Evolutionary conservation across 2,888 invertebrate genomes (phyloP).

Genomic region (Lathronympha strigana): DNA sequence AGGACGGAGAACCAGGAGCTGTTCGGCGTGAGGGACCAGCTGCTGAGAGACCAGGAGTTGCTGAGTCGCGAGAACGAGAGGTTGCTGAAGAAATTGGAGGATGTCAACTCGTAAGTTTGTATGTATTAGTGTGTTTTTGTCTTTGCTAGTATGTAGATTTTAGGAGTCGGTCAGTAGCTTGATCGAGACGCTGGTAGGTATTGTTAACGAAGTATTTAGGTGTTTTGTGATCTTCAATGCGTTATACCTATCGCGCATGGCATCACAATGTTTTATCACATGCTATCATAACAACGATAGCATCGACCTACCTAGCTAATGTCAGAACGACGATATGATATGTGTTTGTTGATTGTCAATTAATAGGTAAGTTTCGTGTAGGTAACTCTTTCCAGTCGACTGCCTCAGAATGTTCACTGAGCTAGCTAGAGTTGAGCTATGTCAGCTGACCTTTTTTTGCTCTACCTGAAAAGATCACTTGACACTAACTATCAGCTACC

Average conservation of each 20-base stretch:
- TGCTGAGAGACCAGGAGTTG: slow-evolving; percentile 94
- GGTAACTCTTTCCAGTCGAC: not conserved
- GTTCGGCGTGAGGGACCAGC: slow-evolving; percentile 90
- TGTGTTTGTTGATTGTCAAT: not conserved
- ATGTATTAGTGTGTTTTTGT: slow-evolving; percentile 70
- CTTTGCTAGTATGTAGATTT: slow-evolving; percentile 34
- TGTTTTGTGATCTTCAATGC: no score
- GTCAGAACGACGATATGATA: no score
- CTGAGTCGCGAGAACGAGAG: slow-evolving; percentile 96
- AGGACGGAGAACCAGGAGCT: slow-evolving; percentile 94
- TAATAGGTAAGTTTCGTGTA: not conserved
- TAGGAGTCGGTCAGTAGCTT: not conserved
- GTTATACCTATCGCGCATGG: no score
- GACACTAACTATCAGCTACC: no score
- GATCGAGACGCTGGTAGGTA: not conserved
- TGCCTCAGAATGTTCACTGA: not conserved
- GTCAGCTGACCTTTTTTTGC: no score
- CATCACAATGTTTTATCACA: no score
- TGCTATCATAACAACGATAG: no score
- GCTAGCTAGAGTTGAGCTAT: no score
- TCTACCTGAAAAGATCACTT: no score
- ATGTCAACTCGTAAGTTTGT: slow-evolving; percentile 92
- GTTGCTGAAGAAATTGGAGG: slow-evolving; percentile 93
- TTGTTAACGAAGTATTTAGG: not conserved
- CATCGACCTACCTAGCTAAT: no score